phyloP scores from a whole-genome alignment of 1,140 invertebrate species.

The Brachionus rotundiformis region DNA sequence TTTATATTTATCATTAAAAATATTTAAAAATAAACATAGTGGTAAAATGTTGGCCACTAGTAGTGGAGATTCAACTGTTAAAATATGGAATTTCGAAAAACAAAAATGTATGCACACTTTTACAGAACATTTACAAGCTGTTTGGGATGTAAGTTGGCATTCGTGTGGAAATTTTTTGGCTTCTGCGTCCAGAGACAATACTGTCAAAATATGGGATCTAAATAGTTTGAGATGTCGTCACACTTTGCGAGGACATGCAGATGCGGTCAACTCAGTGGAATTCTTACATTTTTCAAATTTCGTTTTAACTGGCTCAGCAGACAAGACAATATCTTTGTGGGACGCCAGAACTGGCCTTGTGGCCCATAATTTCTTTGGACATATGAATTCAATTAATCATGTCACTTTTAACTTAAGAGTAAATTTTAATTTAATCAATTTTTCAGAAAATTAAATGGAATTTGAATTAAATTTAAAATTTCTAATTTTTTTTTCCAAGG shows the following conservation, averaged over 20 bases:
- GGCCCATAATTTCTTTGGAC: slow-evolving; percentile 64
- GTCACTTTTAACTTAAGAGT: slow-evolving; percentile 61
- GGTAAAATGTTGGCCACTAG: slow-evolving; percentile 50
- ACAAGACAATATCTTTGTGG: slow-evolving; percentile 65
- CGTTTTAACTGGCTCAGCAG: slow-evolving; percentile 61
- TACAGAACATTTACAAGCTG: slow-evolving; percentile 55
- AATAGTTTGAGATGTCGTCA: slow-evolving; percentile 63
- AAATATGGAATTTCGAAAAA: slow-evolving; percentile 44
- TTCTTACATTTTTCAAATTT: slow-evolving; percentile 64
- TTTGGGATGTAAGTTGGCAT: slow-evolving; percentile 64
- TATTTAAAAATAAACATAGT: too few relatives aligned
- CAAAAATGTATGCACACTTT: slow-evolving; percentile 48
- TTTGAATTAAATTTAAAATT: neutral
- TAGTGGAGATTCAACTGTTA: slow-evolving; percentile 42
- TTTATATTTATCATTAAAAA: neutral
- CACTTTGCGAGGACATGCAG: slow-evolving; percentile 62
- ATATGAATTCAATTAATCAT: slow-evolving; percentile 63
- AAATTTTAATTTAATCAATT: neutral
- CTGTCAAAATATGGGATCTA: slow-evolving; percentile 63
- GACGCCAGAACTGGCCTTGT: slow-evolving; percentile 63
- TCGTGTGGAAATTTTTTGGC: slow-evolving; percentile 64
- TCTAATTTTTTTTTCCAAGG: slow-evolving; percentile 54
- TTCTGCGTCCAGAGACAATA: slow-evolving; percentile 64
- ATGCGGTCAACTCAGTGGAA: slow-evolving; percentile 64
- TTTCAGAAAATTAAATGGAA: neutral